Base-by-base conservation (phyloP, 2,888 invertebrate genomes). In the Polietes domitor region DNA sequence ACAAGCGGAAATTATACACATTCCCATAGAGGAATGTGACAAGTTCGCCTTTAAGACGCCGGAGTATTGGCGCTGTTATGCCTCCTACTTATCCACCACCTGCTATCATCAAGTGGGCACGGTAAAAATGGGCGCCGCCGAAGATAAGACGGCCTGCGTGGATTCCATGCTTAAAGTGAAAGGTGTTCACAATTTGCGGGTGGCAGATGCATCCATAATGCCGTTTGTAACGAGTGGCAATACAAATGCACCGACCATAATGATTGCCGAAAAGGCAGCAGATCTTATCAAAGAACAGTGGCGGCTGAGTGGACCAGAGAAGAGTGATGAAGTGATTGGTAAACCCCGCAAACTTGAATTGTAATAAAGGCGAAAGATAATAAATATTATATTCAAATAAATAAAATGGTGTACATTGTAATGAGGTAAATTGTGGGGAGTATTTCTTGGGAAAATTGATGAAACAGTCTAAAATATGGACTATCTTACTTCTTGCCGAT, bases 181-280 rank as follows among this genome's bases (percentile, higher is more conserved):
- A 80, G 95, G 95, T 0, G 92, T 96, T 0, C 89, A 92, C 19
- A 94, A 94, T 12, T 91, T 96, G 0, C 93, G 96, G 50, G 95
- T 96, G 0, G 94, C 94, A 0, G 96, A 96, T 89, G 96, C 96
- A 0, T 96, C 96, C 75, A 94, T 97, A 58, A 97, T 97, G 96
- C 97, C 96, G 0, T 93, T 91, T 2, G 94, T 96, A 68, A 93
- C 95, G 0, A 96, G 96, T 88, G 96, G 95, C 5, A 97, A 97
- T 90, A 96, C 96, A 0, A 97, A 97, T 90, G 97, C 96, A 0
- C 96, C 97, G 0, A 94, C 95, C 0, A 95, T 97, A 15, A 97
- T 97, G 97, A 96, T 97, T 76, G 97, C 94, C 0, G 97, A 97
- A 89, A 96, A 96, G 87, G 96, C 94, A 0, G 94, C 96, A 0